A percentile compares a stretch with the other conserved stretches of the same genome.
phyloP scores from a whole-genome alignment of 64 coral and sea anemone species.

The Orbicella faveolata region DNA sequence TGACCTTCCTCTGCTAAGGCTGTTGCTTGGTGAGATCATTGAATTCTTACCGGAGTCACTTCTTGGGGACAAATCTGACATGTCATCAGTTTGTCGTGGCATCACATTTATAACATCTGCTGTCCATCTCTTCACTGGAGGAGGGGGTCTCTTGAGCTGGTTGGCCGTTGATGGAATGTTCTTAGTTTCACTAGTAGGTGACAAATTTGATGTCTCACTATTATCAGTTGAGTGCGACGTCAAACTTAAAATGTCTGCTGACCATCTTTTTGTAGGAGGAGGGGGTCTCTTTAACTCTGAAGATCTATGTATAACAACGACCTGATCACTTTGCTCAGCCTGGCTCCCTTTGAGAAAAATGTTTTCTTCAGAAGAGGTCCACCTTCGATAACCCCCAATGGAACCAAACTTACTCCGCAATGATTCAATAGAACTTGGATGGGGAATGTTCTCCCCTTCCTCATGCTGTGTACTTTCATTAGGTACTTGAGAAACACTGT shows the following conservation, averaged over 20 bases:
- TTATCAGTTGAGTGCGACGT: slow-evolving; percentile 18
- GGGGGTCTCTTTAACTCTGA: slow-evolving; percentile 6
- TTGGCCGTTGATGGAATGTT: not conserved
- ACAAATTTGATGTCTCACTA: not conserved
- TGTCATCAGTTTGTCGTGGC: slow-evolving; percentile 5
- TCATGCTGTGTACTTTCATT: not conserved
- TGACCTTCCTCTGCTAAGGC: slow-evolving; percentile 40
- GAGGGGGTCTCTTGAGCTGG: slow-evolving; percentile 32
- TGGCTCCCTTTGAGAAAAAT: slow-evolving; percentile 22
- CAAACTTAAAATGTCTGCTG: slow-evolving; percentile 41
- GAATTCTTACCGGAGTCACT: slow-evolving; percentile 12
- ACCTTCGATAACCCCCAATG: slow-evolving; percentile 17
- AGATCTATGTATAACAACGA: not conserved
- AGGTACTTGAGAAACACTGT: not conserved
- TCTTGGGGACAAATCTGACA: not conserved
- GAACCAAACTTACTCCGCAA: slow-evolving; percentile 57
- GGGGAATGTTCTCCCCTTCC: not conserved
- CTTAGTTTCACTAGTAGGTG: slow-evolving; percentile 4
- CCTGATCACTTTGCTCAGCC: not conserved
- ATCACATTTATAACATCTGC: slow-evolving; percentile 62
- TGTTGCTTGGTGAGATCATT: slow-evolving; percentile 7
- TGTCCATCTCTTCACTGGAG: slow-evolving; percentile 53
- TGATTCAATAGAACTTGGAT: slow-evolving; percentile 13
- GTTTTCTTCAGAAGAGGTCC: slow-evolving; percentile 45
- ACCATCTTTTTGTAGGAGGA: slow-evolving; percentile 42